Conservation (phyloP, 35 echinoderm and acorn worm species). For the Apostichopus parvimensis region DNA sequence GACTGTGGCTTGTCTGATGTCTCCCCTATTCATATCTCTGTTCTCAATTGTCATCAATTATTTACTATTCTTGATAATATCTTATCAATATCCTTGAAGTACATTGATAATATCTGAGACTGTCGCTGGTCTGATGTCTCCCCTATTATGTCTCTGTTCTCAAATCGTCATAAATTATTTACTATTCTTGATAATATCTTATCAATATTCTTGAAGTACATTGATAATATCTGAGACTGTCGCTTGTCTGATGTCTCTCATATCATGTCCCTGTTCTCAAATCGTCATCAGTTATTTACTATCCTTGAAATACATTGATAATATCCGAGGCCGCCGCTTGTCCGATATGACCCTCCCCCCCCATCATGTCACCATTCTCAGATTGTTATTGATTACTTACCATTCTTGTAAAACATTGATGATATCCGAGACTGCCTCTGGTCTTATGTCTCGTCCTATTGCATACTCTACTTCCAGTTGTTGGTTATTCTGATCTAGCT, state of each 20-base stretch:
- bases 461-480: conserved; percentile 88
- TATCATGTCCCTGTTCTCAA: conserved; percentile 49
- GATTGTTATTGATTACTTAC: conserved; percentile 47
- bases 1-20: conserved; percentile 87
- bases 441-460: conserved; percentile 95
- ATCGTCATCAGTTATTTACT: conserved; percentile 53
- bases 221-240: conserved; percentile 77
- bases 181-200: conserved; percentile 92
- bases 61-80: conserved; percentile 82
- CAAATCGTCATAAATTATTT: background rate
- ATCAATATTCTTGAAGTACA: conserved; percentile 80
- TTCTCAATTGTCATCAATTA: background rate
- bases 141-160: background rate
- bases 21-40: conserved; percentile 8
- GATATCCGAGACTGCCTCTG: conserved; percentile 83
- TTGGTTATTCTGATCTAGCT: conserved; percentile 97
- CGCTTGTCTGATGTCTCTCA: conserved; percentile 77
- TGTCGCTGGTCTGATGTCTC: conserved; percentile 88
- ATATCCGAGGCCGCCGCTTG: conserved; percentile 82
- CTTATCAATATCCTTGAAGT: background rate
- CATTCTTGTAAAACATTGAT: conserved; percentile 92
- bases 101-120: conserved; percentile 85
- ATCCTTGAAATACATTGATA: conserved; percentile 87
- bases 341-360: conserved; percentile 57
- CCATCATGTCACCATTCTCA: too few relatives aligned